A percentile compares a stretch with the other conserved stretches of the same genome.
These are phyloP conservation scores for Hymenopus coronatus DNA, from an alignment of 2,888 invertebrate species.

Conservation along the genomic window DNA sequence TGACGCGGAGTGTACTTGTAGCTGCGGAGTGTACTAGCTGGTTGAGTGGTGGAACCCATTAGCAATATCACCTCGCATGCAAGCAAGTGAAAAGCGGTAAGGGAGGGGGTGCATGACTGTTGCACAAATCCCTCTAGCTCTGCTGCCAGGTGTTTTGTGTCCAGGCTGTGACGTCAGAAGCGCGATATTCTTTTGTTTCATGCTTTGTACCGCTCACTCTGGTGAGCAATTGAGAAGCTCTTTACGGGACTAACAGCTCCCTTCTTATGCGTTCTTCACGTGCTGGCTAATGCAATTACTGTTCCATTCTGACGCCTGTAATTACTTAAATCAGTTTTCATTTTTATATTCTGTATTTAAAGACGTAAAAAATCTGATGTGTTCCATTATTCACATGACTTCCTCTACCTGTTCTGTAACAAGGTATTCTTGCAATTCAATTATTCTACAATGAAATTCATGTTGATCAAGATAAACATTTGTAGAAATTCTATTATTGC, in stretches of 20 bases:
- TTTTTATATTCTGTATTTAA: no score
- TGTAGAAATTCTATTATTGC: no score
- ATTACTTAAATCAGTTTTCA: background rate
- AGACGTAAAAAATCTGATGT: no score
- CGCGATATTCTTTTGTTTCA: background rate
- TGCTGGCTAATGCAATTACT: background rate
- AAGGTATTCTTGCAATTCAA: no score
- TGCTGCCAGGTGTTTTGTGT: background rate
- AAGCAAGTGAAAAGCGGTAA: background rate
- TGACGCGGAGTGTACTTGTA: no score
- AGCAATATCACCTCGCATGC: slow-evolving; percentile 13
- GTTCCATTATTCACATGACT: no score
- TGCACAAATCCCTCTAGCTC: background rate
- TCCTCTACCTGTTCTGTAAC: no score
- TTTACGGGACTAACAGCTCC: background rate
- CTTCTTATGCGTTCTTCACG: background rate
- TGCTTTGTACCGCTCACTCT: background rate
- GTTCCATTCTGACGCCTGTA: background rate
- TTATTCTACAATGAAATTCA: no score
- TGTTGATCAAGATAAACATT: no score
- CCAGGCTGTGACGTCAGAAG: background rate
- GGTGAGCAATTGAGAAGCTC: background rate
- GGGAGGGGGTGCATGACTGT: background rate
- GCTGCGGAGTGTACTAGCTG: background rate
- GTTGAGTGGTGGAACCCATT: slow-evolving; percentile 7